Conservation (phyloP, 64 coral and sea anemone species). For the Acropora tenuis region DNA sequence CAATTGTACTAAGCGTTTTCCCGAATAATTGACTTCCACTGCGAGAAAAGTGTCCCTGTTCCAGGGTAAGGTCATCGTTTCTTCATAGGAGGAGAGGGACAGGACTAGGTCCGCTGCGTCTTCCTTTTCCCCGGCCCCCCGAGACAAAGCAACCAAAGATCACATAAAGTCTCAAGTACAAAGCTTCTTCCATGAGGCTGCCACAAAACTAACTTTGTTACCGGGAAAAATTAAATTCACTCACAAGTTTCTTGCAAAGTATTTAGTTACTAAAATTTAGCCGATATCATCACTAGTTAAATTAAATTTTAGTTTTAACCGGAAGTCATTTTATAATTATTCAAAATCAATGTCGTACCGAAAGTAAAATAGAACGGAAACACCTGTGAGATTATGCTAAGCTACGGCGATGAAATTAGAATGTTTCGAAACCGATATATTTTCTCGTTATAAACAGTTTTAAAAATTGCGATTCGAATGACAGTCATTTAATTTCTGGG, state of each 20-base stretch:
- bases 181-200: background rate
- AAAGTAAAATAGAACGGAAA: background rate
- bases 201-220: background rate
- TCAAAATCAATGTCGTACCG: background rate
- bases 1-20: background rate
- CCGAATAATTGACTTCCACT: background rate
- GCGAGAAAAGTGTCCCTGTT: background rate
- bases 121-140: background rate
- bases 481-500: background rate
- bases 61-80: background rate
- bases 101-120: background rate
- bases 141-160: slow-evolving; percentile 7
- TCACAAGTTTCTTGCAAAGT: background rate
- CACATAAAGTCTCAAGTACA: background rate
- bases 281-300: no score
- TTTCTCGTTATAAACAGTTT: no score
- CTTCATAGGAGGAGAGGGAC: background rate
- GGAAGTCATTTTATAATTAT: background rate
- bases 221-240: background rate
- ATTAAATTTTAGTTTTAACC: background rate
- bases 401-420: background rate
- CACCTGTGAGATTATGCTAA: background rate
- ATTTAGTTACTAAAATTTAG: no score
- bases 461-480: no score
- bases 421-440: background rate